phyloP scores from a whole-genome alignment of 2,113 vertebrate genomes.

The Rhagologus leucostigma region DNA sequence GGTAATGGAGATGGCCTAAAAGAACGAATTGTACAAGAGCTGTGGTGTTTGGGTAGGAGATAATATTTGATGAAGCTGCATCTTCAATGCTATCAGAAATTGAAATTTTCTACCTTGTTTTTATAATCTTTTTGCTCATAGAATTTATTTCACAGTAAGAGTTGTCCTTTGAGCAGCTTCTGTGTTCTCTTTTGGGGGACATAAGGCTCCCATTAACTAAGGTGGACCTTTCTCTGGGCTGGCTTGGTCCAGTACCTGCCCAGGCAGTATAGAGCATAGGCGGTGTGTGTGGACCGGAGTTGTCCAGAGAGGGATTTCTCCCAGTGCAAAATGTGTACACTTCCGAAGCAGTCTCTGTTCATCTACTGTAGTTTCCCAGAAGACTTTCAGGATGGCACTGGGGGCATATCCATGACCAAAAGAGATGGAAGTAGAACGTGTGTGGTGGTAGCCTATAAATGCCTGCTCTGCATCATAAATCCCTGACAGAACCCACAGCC shows the following conservation, averaged over 20 bases:
- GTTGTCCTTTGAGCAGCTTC: background rate
- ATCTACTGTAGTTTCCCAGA: background rate
- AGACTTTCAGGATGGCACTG: background rate
- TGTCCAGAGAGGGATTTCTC: background rate
- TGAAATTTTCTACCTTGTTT: background rate
- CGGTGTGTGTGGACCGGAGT: background rate
- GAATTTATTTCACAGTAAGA: background rate
- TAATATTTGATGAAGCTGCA: background rate
- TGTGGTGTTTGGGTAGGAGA: background rate
- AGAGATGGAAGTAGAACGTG: background rate
- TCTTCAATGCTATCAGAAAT: background rate
- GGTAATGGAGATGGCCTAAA: background rate
- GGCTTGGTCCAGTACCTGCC: background rate
- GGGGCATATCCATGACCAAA: background rate
- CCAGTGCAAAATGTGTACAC: background rate
- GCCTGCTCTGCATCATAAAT: background rate
- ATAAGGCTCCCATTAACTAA: background rate
- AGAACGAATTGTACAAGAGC: background rate
- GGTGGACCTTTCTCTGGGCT: background rate
- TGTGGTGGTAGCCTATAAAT: background rate
- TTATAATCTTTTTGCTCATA: background rate
- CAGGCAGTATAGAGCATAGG: background rate
- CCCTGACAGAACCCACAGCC: background rate
- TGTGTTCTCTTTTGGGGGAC: background rate
- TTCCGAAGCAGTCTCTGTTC: background rate